These are phyloP conservation scores for Drosophila seclusa DNA, from an alignment of 2,888 invertebrate genomes.

Conservation along the genomic window DNA sequence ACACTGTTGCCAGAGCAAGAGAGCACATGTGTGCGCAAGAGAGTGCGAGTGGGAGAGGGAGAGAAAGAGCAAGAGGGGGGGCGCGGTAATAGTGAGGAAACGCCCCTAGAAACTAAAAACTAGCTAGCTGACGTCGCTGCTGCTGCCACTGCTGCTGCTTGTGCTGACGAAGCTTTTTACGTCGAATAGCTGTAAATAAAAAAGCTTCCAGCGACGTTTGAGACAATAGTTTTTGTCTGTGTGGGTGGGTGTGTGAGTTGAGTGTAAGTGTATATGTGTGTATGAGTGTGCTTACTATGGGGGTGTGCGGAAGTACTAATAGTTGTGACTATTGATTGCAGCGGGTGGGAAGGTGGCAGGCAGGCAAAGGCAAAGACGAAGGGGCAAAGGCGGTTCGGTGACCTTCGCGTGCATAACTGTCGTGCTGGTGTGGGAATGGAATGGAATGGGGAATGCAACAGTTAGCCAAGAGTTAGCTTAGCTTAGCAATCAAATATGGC, in stretches of 20 bases:
- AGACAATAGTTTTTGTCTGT: constrained; percentile 2
- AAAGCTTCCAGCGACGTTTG: constrained; percentile 65
- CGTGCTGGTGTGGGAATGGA: constrained; percentile 1
- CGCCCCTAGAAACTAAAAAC: constrained; percentile 73
- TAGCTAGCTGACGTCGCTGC: constrained; percentile 48
- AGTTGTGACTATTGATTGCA: constrained; percentile 72
- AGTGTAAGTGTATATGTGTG: neutral
- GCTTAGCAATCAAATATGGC: constrained; percentile 2
- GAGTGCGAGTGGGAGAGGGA: neutral
- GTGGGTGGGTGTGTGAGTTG: neutral
- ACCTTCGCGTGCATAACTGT: constrained; percentile 81
- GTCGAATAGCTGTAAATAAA: constrained; percentile 23
- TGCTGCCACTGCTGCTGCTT: constrained; percentile 25
- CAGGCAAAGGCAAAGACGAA: neutral
- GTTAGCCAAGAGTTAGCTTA: constrained; percentile 35
- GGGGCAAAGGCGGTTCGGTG: constrained; percentile 61
- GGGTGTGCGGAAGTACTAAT: constrained; percentile 72
- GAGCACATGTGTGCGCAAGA: neutral
- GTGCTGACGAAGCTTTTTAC: constrained; percentile 30
- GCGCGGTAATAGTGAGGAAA: constrained; percentile 19
- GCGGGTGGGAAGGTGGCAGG: neutral
- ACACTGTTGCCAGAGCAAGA: constrained; percentile 2
- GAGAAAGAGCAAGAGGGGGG: constrained; percentile 6
- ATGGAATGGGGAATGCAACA: constrained; percentile 51
- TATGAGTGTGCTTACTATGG: constrained; percentile 2